A percentile compares a stretch with the other conserved stretches of the same genome.
Conservation (phyloP, 1,140 invertebrate species). For the Drosophila nigrodunni region DNA sequence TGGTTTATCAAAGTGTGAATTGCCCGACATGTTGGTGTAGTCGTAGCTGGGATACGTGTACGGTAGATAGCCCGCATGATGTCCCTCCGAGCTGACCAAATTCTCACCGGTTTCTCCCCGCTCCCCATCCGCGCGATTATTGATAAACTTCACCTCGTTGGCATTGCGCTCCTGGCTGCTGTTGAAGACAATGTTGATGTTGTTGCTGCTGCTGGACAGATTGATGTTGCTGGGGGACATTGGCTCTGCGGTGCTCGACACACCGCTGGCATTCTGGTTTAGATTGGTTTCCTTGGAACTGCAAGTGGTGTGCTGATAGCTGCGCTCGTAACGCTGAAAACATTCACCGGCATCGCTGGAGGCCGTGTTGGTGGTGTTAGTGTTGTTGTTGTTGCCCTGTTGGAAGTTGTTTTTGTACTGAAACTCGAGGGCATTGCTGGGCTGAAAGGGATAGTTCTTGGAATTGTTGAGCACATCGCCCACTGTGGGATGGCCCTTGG, state of each 20-base stretch:
- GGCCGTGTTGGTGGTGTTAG: conserved; percentile 68
- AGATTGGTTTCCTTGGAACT: conserved; percentile 79
- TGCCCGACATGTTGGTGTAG: conserved; percentile 82
- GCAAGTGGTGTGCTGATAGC: conserved; percentile 28
- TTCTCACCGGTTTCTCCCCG: conserved; percentile 13
- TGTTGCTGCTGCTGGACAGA: conserved; percentile 81
- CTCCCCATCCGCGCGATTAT: conserved; percentile 50
- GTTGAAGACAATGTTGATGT: conserved; percentile 81
- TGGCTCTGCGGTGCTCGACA: conserved; percentile 29
- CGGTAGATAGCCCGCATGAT: conserved; percentile 73
- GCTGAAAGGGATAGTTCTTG: conserved; percentile 83
- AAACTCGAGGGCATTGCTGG: conserved; percentile 79
- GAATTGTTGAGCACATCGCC: conserved; percentile 78
- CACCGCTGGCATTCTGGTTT: conserved; percentile 58
- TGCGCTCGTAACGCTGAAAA: conserved; percentile 67
- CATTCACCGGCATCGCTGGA: conserved; percentile 74
- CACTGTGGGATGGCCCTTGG: conserved; percentile 68
- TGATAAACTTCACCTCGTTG: conserved; percentile 83
- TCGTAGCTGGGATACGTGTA: conserved; percentile 82
- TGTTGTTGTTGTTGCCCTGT: conserved; percentile 54
- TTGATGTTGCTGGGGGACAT: conserved; percentile 81
- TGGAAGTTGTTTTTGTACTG: conserved; percentile 84
- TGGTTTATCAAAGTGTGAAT: conserved; percentile 76
- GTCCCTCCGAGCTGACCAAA: conserved; percentile 64
- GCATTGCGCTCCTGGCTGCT: conserved; percentile 66